A percentile compares a stretch with the other conserved stretches of the same genome.
Conservation (phyloP, 1,140 invertebrate species). For the Formica exsecta region DNA sequence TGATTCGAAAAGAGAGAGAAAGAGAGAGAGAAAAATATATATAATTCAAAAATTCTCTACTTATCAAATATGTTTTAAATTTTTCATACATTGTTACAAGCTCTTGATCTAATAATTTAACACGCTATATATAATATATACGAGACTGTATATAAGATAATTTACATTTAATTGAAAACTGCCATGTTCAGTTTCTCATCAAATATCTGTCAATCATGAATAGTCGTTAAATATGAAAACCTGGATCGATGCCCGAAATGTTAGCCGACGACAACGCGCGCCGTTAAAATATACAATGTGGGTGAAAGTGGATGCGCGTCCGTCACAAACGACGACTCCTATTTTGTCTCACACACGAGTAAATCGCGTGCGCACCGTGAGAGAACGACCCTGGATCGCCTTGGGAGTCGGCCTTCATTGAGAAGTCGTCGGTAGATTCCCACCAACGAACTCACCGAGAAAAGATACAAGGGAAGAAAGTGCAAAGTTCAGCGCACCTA, state of each 20-base stretch:
- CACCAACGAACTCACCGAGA: conserved; percentile 45
- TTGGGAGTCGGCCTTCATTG: conserved; percentile 69
- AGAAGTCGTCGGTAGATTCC: conserved; percentile 56
- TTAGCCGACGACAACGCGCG: conserved; percentile 7
- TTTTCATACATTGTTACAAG: neutral
- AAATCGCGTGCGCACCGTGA: conserved; percentile 60
- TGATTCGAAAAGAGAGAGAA: neutral
- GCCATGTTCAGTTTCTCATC: neutral
- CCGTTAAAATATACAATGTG: conserved; percentile 46
- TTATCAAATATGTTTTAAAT: neutral
- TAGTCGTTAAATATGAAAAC: conserved; percentile 7
- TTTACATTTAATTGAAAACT: conserved; percentile 8
- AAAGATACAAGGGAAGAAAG: conserved; percentile 27
- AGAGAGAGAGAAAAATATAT: neutral
- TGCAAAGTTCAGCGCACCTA: conserved; percentile 71
- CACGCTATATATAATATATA: neutral
- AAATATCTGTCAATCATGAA: conserved; percentile 33
- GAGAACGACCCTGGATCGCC: conserved; percentile 75
- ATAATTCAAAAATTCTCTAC: neutral
- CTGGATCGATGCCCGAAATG: conserved; percentile 21
- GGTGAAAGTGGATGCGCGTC: conserved; percentile 58
- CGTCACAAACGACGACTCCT: neutral
- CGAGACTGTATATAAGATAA: neutral
- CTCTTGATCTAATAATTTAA: neutral
- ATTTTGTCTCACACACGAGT: conserved; percentile 33